A percentile compares a stretch with the other conserved stretches of the same genome.
phyloP scores from a whole-genome alignment of 2,113 vertebrate genomes.

The Hyperopisus bebe region DNA sequence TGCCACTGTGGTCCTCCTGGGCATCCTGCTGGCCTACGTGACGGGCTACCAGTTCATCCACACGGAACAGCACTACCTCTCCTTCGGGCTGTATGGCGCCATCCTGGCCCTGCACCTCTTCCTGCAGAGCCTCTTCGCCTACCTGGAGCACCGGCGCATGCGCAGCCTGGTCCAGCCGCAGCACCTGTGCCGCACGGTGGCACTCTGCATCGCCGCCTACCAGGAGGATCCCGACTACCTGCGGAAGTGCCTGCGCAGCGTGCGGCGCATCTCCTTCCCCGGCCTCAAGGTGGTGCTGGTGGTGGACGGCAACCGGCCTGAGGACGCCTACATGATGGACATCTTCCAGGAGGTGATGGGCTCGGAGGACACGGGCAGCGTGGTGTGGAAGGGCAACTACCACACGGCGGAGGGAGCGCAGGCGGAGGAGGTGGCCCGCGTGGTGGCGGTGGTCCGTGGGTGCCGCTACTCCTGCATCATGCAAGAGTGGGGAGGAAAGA shows the following conservation, averaged over 20 bases:
- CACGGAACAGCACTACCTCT: constrained; percentile 95
- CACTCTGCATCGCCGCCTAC: constrained; percentile 89
- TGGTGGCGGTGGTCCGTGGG: constrained; percentile 68
- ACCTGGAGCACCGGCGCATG: constrained; percentile 89
- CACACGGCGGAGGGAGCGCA: constrained; percentile 73
- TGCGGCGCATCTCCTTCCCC: constrained; percentile 82
- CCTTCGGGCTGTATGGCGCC: constrained; percentile 93
- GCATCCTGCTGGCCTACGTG: constrained; percentile 88
- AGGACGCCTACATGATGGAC: constrained; percentile 95
- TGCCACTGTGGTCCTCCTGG: constrained; percentile 84
- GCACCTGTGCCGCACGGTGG: constrained; percentile 68
- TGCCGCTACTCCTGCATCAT: constrained; percentile 83
- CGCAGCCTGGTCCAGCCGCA: constrained; percentile 57
- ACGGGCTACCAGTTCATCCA: constrained; percentile 98
- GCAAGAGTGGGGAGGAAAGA: constrained; percentile 96
- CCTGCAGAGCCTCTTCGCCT: constrained; percentile 92
- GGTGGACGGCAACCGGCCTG: constrained; percentile 85
- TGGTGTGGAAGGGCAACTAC: constrained; percentile 91
- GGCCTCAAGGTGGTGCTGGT: constrained; percentile 92
- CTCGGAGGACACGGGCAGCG: constrained; percentile 67
- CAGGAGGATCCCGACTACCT: constrained; percentile 95
- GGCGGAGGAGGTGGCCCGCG: constrained; percentile 56
- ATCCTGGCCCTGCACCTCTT: constrained; percentile 90
- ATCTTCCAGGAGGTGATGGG: constrained; percentile 94
- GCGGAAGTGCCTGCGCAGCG: constrained; percentile 84